Evolutionary conservation across 2,113 vertebrate species (phyloP).

Genomic region (Syrmaticus mikado): DNA sequence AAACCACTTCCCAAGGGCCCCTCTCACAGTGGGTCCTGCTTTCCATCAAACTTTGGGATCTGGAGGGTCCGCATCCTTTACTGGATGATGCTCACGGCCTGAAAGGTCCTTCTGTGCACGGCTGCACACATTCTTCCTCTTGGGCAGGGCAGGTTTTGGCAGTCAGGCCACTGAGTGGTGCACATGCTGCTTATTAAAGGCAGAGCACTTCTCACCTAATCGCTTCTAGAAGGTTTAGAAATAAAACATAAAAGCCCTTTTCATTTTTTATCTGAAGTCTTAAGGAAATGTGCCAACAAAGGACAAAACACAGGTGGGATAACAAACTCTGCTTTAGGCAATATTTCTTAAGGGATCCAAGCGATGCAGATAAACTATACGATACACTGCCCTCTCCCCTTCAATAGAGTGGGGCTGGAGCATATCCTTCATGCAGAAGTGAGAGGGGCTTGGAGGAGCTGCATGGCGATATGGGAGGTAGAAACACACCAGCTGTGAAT

Average conservation of each 20-base stretch:
- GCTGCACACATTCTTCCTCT: neutral
- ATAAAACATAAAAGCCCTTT: neutral
- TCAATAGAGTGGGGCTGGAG: neutral
- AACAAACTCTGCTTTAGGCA: neutral
- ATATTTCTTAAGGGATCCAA: neutral
- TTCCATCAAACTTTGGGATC: neutral
- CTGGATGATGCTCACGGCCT: neutral
- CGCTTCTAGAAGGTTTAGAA: neutral
- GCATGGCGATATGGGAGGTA: neutral
- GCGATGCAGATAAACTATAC: fast-evolving
- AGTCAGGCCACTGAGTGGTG: neutral
- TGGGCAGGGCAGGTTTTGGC: neutral
- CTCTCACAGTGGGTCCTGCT: neutral
- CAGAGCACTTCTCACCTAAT: neutral
- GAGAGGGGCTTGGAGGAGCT: neutral
- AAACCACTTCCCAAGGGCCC: neutral
- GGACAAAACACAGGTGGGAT: neutral
- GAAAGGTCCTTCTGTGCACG: fast-evolving
- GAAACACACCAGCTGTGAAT: neutral
- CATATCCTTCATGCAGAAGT: neutral
- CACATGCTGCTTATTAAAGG: neutral
- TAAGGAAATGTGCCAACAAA: neutral
- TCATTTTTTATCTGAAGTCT: neutral
- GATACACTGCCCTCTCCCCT: neutral
- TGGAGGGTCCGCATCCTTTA: neutral